These are phyloP conservation scores for Pseudolycoriella hygida DNA, from an alignment of 2,888 invertebrate species.

Conservation along the genomic window DNA sequence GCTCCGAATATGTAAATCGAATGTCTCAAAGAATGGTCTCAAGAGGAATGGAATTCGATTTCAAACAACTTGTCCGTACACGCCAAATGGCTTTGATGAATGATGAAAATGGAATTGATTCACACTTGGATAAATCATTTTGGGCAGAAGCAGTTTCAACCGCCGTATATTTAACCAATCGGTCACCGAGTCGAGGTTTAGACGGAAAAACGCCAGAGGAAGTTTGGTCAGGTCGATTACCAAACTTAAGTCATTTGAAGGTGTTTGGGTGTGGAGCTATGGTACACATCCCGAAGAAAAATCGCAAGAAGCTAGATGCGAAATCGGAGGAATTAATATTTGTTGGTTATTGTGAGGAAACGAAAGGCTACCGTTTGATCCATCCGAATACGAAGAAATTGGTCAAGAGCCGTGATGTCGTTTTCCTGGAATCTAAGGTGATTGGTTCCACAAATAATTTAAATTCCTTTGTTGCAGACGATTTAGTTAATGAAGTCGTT, in stretches of 20 bases:
- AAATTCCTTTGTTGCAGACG: no score
- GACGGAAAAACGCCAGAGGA: conserved; percentile 18
- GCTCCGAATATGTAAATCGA: no score
- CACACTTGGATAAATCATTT: conserved; percentile 12
- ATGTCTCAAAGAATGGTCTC: no score
- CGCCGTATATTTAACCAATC: conserved; percentile 9
- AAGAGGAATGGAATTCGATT: no score
- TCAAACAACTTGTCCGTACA: no score
- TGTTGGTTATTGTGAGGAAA: conserved; percentile 18
- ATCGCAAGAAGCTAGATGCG: conserved; percentile 16
- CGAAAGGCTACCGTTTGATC: conserved; percentile 14
- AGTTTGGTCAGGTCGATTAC: conserved; percentile 19
- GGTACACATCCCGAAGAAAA: no score
- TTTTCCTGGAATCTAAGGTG: conserved; percentile 9
- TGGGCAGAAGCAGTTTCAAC: conserved; percentile 19
- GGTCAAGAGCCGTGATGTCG: conserved; percentile 5
- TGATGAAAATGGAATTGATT: no score
- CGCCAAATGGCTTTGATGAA: no score
- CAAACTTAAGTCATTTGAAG: conserved; percentile 17
- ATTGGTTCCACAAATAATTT: no score
- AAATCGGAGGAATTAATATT: conserved; percentile 17
- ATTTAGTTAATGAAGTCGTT: no score
- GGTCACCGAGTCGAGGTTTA: not conserved
- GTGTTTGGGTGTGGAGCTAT: no score
- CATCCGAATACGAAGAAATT: conserved; percentile 5